These are phyloP conservation scores for Danio choprae DNA, from an alignment of 2,797 vertebrate genomes.

Conservation along the genomic window DNA sequence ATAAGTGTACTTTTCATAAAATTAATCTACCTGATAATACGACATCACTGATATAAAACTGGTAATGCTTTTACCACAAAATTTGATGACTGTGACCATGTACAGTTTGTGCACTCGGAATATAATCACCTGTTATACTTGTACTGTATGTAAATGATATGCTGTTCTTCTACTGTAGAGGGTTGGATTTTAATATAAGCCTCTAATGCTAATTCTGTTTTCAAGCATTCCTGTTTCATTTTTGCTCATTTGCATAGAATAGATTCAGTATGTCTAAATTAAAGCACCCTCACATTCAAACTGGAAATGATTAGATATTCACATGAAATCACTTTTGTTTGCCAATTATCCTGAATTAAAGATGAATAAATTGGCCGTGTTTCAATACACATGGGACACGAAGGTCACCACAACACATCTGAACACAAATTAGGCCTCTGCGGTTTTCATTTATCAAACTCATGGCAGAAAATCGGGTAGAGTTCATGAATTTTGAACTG, in stretches of 20 bases:
- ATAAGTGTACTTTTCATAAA: neutral
- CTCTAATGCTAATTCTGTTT: constrained; percentile 5
- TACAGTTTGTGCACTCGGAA: neutral
- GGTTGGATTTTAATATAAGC: neutral
- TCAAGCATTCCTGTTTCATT: neutral
- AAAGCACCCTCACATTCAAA: constrained; percentile 26
- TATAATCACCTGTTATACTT: neutral
- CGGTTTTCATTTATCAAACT: constrained; percentile 21
- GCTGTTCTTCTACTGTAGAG: neutral
- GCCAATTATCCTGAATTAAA: constrained; percentile 15
- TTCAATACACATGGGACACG: neutral
- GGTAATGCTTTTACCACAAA: neutral
- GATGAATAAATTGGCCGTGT: constrained; percentile 4
- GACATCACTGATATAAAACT: neutral
- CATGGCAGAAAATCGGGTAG: neutral
- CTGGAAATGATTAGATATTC: constrained; percentile 13
- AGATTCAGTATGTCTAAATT: constrained; percentile 6
- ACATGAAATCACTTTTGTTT: constrained; percentile 11
- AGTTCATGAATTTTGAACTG: neutral
- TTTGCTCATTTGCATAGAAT: constrained; percentile 2
- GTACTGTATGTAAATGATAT: neutral
- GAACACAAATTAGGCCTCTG: constrained; percentile 26
- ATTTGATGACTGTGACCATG: neutral
- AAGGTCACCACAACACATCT: constrained; percentile 6
- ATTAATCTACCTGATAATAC: neutral